Conservation (phyloP, 2,797 vertebrate genomes). For the Carcharodon carcharias region DNA sequence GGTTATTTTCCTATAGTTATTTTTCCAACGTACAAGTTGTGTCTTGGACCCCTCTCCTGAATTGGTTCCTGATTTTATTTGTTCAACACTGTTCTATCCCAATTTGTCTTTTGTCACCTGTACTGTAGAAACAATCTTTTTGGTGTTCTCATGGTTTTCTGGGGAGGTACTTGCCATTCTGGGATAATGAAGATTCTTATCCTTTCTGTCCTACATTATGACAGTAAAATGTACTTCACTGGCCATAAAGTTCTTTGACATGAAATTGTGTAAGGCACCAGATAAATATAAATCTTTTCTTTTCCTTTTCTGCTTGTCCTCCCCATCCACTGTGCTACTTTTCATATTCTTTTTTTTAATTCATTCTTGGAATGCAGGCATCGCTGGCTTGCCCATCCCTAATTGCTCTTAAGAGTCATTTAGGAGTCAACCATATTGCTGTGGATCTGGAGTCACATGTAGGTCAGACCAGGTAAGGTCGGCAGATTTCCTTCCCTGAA, state of each 20-base stretch:
- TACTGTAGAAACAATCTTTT: no score
- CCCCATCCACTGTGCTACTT: neutral
- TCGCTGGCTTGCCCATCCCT: no score
- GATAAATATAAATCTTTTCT: neutral
- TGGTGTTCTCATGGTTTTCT: neutral
- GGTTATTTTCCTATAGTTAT: neutral
- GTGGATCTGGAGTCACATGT: no score
- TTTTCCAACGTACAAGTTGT: neutral
- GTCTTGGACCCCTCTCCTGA: neutral
- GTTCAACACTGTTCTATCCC: no score
- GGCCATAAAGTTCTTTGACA: neutral
- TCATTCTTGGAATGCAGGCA: no score
- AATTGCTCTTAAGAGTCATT: no score
- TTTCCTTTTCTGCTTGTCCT: conserved; percentile 50
- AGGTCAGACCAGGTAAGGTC: no score
- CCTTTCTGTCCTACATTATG: neutral
- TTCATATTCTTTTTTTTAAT: neutral
- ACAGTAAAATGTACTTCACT: neutral
- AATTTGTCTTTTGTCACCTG: neutral
- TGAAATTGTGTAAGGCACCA: neutral
- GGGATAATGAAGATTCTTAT: conserved; percentile 1
- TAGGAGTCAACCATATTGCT: no score
- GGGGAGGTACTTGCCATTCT: neutral
- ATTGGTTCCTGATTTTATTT: neutral
- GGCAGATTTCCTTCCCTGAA: no score